Evolutionary conservation across 64 coral and sea anemone species (phyloP).

Genomic region (Stichodactyla helianthus): DNA sequence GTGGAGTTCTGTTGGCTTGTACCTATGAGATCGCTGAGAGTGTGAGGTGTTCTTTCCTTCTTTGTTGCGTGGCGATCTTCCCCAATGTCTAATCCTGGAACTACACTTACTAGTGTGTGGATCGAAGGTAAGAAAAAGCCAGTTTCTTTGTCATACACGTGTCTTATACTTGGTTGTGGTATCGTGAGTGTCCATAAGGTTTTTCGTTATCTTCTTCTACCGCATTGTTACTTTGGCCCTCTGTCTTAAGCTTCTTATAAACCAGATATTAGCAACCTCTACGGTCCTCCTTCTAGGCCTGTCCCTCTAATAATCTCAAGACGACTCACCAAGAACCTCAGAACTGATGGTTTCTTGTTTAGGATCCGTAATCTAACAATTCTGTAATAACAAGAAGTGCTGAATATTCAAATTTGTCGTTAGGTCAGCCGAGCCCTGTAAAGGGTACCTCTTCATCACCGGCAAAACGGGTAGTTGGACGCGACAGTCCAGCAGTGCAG

Average conservation of each 20-base stretch:
- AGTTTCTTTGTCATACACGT: constrained; percentile 57
- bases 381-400: constrained; percentile 45
- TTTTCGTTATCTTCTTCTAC: constrained; percentile 16
- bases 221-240: constrained; percentile 20
- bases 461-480: constrained; percentile 55
- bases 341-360: neutral
- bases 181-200: neutral
- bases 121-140: constrained; percentile 69
- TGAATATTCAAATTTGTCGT: constrained; percentile 86
- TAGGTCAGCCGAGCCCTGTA: constrained; percentile 91
- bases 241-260: neutral
- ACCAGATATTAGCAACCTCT: neutral
- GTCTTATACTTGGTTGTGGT: neutral
- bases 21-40: constrained; percentile 73
- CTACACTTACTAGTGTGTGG: constrained; percentile 90
- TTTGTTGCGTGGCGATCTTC: constrained; percentile 32
- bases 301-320: neutral
- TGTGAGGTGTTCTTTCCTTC: constrained; percentile 38
- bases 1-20: neutral
- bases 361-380: neutral
- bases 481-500: constrained; percentile 49
- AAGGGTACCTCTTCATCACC: constrained; percentile 78
- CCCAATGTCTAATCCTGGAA: constrained; percentile 91
- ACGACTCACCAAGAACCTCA: neutral
- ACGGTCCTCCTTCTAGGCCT: neutral